Base-by-base conservation (phyloP, 2,113 vertebrate species). In the Periophthalmus modestus region DNA sequence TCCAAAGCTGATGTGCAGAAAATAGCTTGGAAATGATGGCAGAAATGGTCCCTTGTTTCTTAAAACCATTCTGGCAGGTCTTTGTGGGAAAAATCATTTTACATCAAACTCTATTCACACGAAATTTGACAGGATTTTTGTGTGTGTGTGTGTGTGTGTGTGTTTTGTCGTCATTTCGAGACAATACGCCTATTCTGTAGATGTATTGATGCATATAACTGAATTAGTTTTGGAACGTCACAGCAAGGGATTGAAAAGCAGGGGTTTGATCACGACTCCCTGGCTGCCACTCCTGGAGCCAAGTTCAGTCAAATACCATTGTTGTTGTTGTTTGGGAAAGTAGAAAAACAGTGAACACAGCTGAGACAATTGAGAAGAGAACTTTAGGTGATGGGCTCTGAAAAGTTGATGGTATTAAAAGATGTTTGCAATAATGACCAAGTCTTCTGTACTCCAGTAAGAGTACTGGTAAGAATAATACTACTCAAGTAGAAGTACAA, bases 181-280 rank as follows among this genome's bases (percentile, higher is more conserved):
- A 91, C 89, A 92, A 91, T 86, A 89, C 83, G 76, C 73, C 71
- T 87, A 86, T 91, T 88, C 78, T 89, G 84, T 83, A 81, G 71
- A 76, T 88, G 71, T 83, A 78, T 82, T 89, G 84, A 87, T 89
- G 89, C 90, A 87, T 87, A 89, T 88, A 89, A 91, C 91, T 91
- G 85, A 91, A 85, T 89, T 87, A 89, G 85, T 88, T 85, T 84
- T 47, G 80, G 73, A 89, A 86, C 21, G 70, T 80, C 75, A 83
- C 72, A 71, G 83, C 83, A 82, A 82, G 66, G 84, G 85, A 85
- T 77, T 89, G 84, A 77, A 80, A 85, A 76, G 84, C 72, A 68
- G 76, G 83, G 87, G 88, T 89, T 90, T 87, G 69, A 80, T 81
- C 72, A 61, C 74, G 67, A 81, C 58, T 71, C 28, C 77, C 66